These are phyloP conservation scores for Cryptus armator DNA, from an alignment of 2,888 invertebrate species.

Conservation along the genomic window DNA sequence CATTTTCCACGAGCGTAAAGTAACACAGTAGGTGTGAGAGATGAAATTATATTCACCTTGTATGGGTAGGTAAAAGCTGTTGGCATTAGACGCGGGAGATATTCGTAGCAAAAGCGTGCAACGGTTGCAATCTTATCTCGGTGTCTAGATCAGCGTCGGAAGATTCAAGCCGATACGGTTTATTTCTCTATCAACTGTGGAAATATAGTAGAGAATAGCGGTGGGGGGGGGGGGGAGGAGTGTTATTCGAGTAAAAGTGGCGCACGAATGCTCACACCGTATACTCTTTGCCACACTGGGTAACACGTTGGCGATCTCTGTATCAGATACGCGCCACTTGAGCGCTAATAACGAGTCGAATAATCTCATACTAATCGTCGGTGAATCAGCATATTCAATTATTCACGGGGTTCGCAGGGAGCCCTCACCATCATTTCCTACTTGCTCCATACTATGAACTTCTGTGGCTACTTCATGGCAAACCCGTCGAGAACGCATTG, in stretches of 20 bases:
- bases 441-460: conserved; percentile 28
- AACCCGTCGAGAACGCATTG: no score
- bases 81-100: conserved; percentile 26
- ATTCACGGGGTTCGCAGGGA: conserved; percentile 63
- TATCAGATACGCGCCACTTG: conserved; percentile 72
- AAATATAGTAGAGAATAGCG: conserved; percentile 22
- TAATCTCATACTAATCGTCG: conserved; percentile 71
- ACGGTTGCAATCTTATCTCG: conserved; percentile 67
- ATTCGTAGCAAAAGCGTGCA: conserved; percentile 56
- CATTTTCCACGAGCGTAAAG: conserved; percentile 7
- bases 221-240: not conserved
- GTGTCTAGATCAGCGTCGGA: conserved; percentile 58
- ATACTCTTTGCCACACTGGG: conserved; percentile 48
- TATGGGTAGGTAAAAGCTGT: conserved; percentile 44
- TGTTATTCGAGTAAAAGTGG: conserved; percentile 51
- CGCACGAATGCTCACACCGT: conserved; percentile 68
- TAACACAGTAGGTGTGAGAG: conserved; percentile 28
- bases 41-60: conserved; percentile 38
- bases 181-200: conserved; percentile 67
- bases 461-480: not conserved
- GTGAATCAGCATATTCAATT: conserved; percentile 73
- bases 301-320: conserved; percentile 63
- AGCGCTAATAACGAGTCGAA: conserved; percentile 72
- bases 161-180: conserved; percentile 68
- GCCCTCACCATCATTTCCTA: conserved; percentile 55